Evolutionary conservation across 2,888 invertebrate species (phyloP).

Genomic region (Euproctis similis): DNA sequence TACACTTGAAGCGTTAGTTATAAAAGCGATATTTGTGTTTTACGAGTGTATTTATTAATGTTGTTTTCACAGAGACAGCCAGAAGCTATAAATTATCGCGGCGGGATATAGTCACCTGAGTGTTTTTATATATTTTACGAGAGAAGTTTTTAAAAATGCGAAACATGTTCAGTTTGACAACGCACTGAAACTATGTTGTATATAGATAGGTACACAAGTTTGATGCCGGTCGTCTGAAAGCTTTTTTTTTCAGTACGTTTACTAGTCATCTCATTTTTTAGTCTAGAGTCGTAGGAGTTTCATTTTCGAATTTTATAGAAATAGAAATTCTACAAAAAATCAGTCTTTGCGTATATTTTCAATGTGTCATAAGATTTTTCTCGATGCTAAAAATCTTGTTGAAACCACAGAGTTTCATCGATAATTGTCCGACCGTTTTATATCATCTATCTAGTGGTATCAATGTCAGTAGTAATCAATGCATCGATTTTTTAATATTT

Average conservation of each 20-base stretch:
- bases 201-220: constrained; percentile 18
- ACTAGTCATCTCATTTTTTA: too few species aligned
- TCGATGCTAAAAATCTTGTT: too few species aligned
- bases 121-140: constrained; percentile 45
- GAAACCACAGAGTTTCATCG: too few species aligned
- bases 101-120: constrained; percentile 56
- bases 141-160: constrained; percentile 35
- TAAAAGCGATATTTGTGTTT: constrained; percentile 1
- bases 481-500: too few species aligned
- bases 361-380: too few species aligned
- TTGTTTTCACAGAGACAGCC: constrained; percentile 19
- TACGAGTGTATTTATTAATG: constrained; percentile 1
- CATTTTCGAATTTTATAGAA: too few species aligned
- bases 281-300: too few species aligned
- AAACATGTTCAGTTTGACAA: constrained; percentile 37
- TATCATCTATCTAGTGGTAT: too few species aligned
- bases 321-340: too few species aligned
- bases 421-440: too few species aligned
- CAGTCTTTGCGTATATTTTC: too few species aligned
- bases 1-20: background rate
- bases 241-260: constrained; percentile 15
- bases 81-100: constrained; percentile 43
- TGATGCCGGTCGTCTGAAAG: constrained; percentile 20
- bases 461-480: too few species aligned
- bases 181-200: constrained; percentile 22